Base-by-base conservation (phyloP, 2,888 invertebrate genomes). In the Stegana nigrithorax region DNA sequence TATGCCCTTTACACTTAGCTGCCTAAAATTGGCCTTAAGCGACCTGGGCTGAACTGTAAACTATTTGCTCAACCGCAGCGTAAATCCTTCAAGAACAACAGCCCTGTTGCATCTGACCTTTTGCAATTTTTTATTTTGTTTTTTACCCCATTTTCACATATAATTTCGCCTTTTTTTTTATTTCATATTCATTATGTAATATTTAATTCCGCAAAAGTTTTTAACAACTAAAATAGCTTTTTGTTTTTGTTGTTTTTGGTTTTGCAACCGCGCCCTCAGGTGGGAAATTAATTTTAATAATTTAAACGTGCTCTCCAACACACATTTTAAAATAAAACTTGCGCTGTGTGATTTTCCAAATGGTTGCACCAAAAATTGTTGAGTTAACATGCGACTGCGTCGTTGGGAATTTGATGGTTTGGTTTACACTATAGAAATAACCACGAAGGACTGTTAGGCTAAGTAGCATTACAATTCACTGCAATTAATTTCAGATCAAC, bases 261-360 rank as follows among this genome's bases (percentile, higher is more conserved):
- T 50, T 50, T 50, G 14, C 19, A 50, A 21, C 45, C 29, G 51
- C 29, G 51, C 29, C 29, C 29, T 53, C 51, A 53, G 29, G 29
- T 29, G 51, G 27, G n/a, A 53, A 53, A 53, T 53, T 32, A 53
- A 53, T 53, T 53, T 53, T 53, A 53, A 53, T 53, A 29, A 29
- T 53, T 53, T 32, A 53, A 53, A 53, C 29, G 29, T 53, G 51
- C 51, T 21, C 47, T n/a, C n/a, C 12, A 12, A 2, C 47, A 23
- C 47, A 14, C 23, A 23, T 8, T 25, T 23, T 23, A 19, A 10
- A 23, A 7, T 32, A 12, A 32, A 32, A 32, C 32, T 10, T n/a
- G 12, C 32, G n/a, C 32, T 32, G 10, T 2, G n/a, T 32, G 14
- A 25, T 50, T 50, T 50, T 50, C 50, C 50, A 50, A 50, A 50